Evolutionary conservation across 2,888 invertebrate genomes (phyloP).

Genomic region (Clunio marinus): DNA sequence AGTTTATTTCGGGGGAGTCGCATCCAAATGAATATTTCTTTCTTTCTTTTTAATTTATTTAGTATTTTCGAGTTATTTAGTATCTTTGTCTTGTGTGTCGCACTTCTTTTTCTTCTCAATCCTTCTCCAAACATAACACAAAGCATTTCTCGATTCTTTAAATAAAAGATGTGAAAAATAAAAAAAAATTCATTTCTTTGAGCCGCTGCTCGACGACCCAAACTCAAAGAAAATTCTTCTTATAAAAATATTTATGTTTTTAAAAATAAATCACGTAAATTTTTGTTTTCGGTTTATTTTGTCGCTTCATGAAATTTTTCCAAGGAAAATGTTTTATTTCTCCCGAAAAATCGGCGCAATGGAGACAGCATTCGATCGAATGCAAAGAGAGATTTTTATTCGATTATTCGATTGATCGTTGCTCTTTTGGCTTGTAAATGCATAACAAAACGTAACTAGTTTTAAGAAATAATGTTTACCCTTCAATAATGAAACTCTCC

Average conservation of each 20-base stretch:
- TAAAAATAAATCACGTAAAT: slow-evolving; percentile 24
- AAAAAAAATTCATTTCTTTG: slow-evolving; percentile 13
- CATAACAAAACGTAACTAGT: not conserved
- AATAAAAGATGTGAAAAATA: slow-evolving; percentile 19
- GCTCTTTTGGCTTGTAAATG: not conserved
- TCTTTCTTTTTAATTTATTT: not conserved
- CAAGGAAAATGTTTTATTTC: slow-evolving; percentile 12
- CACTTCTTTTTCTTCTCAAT: no score
- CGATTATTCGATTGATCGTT: slow-evolving; percentile 3
- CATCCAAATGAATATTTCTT: not conserved
- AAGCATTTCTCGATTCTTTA: slow-evolving; percentile 17
- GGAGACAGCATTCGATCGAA: slow-evolving; percentile 10
- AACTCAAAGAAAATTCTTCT: slow-evolving; percentile 14
- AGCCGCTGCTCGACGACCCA: slow-evolving; percentile 8
- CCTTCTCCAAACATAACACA: slow-evolving; percentile 18
- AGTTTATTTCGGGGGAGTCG: not conserved
- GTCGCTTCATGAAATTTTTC: slow-evolving; percentile 9
- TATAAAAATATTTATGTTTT: slow-evolving; percentile 11
- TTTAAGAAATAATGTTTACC: slow-evolving; percentile 22
- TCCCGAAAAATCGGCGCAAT: not conserved
- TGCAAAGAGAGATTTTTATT: not conserved
- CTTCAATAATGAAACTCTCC: slow-evolving; percentile 35
- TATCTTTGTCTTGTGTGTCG: slow-evolving; percentile 1
- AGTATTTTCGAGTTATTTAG: slow-evolving; percentile 2
- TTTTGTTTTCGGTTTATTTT: slow-evolving; percentile 3